Base-by-base conservation (phyloP, 2,113 vertebrate species). In the Otis tarda region DNA sequence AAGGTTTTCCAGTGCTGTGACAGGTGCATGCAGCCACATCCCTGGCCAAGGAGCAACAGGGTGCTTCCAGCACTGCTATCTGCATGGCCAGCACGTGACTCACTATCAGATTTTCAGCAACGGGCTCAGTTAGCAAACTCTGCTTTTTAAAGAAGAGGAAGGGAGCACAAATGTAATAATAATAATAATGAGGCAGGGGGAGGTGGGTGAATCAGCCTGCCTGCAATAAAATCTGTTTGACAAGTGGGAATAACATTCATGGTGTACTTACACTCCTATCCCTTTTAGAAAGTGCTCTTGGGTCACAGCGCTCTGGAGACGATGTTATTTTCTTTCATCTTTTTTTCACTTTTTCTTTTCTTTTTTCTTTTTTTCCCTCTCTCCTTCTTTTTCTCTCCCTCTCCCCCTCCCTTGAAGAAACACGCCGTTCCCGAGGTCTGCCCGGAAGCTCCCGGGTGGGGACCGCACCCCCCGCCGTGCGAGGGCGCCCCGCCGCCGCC, bases 1-100 rank as follows among this genome's bases (percentile, higher is more conserved):
- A 75, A 71, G 5, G 5, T 17, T 49, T 70, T 65, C 22, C 37
- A 53, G 50, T 0, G 7, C 30, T 0, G 0, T 5, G 11, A 50
- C 18, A 45, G n/a, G 56, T 30, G 18, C n/a, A 31, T 9, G 31
- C 20, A 45, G 24, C 14, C 59, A 27, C 10, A 41, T 12, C 2
- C 1, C 2, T 1, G 10, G 11, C 31, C 39, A 55, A 57, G 45
- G 19, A 45, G 16, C 16, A 73, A 47, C 25, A 39, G 30, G 30
- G 18, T 4, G 2, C 21, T 55, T 55, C 43, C 39, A 76, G 57
- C n/a, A 9, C 15, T 12, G n/a, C 22, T 16, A 3, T 9, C 31
- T 23, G 18, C 28, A 80, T 0, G 1, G 52, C 10, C 25, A 63
- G 57, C 9, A 6, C 0, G 1, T 12, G 22, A 31, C 28, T 28